A percentile compares a stretch with the other conserved stretches of the same genome.
These are phyloP conservation scores for Papilio gigon DNA, from an alignment of 2,888 invertebrate genomes.

Conservation along the genomic window DNA sequence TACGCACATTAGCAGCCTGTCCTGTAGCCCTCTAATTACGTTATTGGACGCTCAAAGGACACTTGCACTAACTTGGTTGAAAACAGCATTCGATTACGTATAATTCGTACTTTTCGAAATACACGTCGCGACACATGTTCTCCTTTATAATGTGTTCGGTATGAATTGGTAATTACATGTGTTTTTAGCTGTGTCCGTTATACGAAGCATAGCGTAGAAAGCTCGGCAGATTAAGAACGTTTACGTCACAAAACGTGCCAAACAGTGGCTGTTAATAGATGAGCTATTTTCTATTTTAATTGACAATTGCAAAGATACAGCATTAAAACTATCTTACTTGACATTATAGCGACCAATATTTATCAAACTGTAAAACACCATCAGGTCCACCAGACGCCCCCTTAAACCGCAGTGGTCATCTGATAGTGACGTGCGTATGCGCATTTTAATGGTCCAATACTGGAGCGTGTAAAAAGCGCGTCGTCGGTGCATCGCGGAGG, in stretches of 20 bases:
- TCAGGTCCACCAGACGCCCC: neutral
- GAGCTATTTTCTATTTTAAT: no score
- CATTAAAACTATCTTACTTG: no score
- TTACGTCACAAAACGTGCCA: no score
- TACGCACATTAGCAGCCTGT: constrained; percentile 5
- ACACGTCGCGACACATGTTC: neutral
- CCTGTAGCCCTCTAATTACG: constrained; percentile 26
- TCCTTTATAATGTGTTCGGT: neutral
- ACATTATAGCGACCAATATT: no score
- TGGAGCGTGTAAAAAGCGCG: constrained; percentile 70
- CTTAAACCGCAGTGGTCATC: neutral
- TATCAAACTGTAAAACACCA: neutral
- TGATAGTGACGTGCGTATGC: constrained; percentile 43
- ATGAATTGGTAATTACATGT: constrained; percentile 5
- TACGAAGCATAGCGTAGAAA: neutral
- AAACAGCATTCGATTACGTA: constrained; percentile 46
- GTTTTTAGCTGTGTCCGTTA: constrained; percentile 3
- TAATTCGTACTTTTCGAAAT: constrained; percentile 13
- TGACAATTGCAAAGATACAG: no score
- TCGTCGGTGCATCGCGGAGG: constrained; percentile 61
- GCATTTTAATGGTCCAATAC: constrained; percentile 68
- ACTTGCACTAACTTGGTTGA: constrained; percentile 47
- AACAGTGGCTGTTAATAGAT: no score
- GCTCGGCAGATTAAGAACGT: neutral
- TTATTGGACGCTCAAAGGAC: constrained; percentile 36